Base-by-base conservation (phyloP, 2,888 invertebrate genomes). In the Molorchus minor region DNA sequence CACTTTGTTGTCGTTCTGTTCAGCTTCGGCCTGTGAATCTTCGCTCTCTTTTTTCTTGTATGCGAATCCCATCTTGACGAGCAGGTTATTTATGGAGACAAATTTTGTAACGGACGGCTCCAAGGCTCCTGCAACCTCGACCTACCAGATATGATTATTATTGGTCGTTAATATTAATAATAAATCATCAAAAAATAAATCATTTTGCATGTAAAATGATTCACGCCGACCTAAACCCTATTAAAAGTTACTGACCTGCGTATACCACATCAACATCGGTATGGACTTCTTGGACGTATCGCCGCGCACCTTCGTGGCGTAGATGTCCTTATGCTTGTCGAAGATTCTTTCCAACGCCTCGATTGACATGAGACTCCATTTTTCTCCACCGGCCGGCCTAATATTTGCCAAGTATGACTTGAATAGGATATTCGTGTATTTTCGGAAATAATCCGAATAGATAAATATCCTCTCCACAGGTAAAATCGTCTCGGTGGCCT, bases 391-490 rank as follows among this genome's bases (percentile, higher is more conserved):
- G 0, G 90, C 89, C 0, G 93, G 89, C 17, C 82, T 78, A 7
- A 94, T 84, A 15, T 89, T 89, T 1, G 85, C 86, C 46, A 94
- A 75, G 73, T 89, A 88, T 62, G 93, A 89, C 65, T 85, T 85
- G 16, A 88, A 81, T 0, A 87, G 86, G 0, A 86, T 86, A 58
- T 86, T 84, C 0, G 85, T 83, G 0, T 84, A 69, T 0, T 77
- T 75, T 4, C 77, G 72, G 62, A 89, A 88, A 5, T 82, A 77
- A 0, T 36, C 45, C 12, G 61, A 44, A 17, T 62, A 65, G 13
- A 64, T 54, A 29, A 52, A 72, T 4, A 73, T 62, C 12, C 65
- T 61, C 2, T 65, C 58, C 5, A 33, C 4, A 0, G 65, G 40
- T 3, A 65, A 81, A 0, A 79, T 80, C 64, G 86, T 84, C 1